A percentile compares a stretch with the other conserved stretches of the same genome.
Conservation (phyloP, 37 sponge, comb jelly and placozoan species). For the Chondrosia reniformis region DNA sequence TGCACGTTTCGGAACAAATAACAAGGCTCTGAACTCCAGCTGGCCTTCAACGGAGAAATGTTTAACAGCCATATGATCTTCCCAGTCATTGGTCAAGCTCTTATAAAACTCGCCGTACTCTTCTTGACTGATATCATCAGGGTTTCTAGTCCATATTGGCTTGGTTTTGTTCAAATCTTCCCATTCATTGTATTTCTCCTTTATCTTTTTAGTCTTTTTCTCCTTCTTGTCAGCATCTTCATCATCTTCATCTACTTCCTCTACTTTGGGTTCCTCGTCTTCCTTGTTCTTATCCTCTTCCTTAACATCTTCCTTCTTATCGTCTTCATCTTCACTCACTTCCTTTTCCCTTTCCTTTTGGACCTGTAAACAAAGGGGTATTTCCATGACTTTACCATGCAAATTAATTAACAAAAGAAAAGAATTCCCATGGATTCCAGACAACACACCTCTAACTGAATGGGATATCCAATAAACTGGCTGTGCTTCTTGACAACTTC, state of each 20-base stretch:
- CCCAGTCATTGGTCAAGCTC: slow-evolving; percentile 99
- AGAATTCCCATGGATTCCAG: background rate
- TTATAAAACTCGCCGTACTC: slow-evolving; percentile 99
- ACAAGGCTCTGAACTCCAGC: slow-evolving; percentile 94
- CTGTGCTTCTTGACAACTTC: slow-evolving; percentile 98
- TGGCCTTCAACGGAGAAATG: slow-evolving; percentile 99
- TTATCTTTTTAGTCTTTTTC: slow-evolving; percentile 85
- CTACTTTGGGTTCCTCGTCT: slow-evolving; percentile 48
- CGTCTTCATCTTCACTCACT: slow-evolving; percentile 94
- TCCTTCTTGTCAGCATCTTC: slow-evolving; percentile 61
- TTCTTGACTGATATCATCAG: slow-evolving; percentile 94
- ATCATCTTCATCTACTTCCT: slow-evolving; percentile 55
- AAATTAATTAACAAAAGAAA: background rate
- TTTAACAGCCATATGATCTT: slow-evolving; percentile 98
- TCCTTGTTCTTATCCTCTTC: slow-evolving; percentile 31
- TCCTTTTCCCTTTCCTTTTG: slow-evolving; percentile 96
- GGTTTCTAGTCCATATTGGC: slow-evolving; percentile 96
- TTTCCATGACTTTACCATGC: background rate
- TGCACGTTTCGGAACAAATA: slow-evolving; percentile 94
- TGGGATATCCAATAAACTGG: slow-evolving; percentile 99
- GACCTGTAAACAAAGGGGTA: slow-evolving; percentile 50
- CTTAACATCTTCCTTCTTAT: slow-evolving; percentile 69
- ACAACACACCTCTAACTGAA: slow-evolving; percentile 70
- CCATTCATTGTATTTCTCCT: slow-evolving; percentile 97
- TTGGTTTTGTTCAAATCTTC: slow-evolving; percentile 99